Conservation (phyloP, 1,140 invertebrate genomes). For the Microplitis demolitor region DNA sequence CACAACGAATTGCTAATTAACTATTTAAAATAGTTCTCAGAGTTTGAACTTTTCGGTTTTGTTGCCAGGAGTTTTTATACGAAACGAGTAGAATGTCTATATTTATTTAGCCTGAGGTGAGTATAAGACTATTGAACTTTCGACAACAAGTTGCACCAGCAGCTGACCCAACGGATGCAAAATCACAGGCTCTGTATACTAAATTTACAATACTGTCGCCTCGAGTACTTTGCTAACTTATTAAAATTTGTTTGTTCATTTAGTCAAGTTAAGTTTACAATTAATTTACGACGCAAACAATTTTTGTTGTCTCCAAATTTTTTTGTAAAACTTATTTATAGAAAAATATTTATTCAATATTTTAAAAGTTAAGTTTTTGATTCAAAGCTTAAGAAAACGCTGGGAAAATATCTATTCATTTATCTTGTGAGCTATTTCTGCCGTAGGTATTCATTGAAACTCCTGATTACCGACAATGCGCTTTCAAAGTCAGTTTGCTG, state of each 20-base stretch:
- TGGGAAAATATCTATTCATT: not conserved
- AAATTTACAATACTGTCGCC: conserved; percentile 1
- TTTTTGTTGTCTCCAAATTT: not conserved
- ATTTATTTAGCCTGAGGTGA: not conserved
- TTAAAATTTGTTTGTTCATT: conserved; percentile 11
- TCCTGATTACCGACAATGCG: not conserved
- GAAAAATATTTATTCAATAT: not conserved
- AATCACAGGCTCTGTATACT: conserved; percentile 24
- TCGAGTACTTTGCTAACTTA: not conserved
- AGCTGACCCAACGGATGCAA: conserved; percentile 45
- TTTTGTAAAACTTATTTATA: not conserved
- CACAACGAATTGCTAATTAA: no score
- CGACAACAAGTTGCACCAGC: conserved; percentile 34
- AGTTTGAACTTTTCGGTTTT: no score
- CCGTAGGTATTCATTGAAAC: not conserved
- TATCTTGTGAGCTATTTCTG: not conserved
- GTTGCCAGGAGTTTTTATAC: no score
- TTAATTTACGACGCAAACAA: not conserved
- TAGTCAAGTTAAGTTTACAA: not conserved
- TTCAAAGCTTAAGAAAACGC: no score
- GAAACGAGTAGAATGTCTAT: no score
- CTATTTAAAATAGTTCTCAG: no score
- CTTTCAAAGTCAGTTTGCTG: not conserved
- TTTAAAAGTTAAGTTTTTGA: no score
- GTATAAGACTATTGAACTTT: conserved; percentile 1